Conservation (phyloP, 2,797 vertebrate genomes). For the Fundulus diaphanus region DNA sequence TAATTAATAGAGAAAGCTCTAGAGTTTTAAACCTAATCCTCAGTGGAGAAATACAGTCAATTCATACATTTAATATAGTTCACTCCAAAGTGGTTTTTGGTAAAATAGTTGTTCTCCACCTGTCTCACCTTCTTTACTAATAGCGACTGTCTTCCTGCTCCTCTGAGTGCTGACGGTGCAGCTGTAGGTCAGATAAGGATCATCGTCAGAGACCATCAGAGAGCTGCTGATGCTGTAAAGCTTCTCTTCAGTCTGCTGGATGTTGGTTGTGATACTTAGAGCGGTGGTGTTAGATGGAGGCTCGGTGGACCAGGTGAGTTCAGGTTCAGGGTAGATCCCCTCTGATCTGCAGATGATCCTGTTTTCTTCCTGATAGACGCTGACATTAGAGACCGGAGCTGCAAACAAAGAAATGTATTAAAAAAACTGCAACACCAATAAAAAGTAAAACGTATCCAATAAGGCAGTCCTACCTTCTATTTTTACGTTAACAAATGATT, state of each 20-base stretch:
- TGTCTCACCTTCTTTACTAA: not conserved
- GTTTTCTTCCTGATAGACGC: slow-evolving; percentile 26
- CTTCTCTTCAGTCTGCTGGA: not conserved
- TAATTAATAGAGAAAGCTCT: not conserved
- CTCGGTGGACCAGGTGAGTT: slow-evolving; percentile 51
- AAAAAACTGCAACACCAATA: not conserved
- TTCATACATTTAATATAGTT: too few relatives aligned
- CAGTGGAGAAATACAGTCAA: not conserved
- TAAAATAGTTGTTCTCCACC: not conserved
- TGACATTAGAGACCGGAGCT: slow-evolving; percentile 45
- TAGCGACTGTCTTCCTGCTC: not conserved
- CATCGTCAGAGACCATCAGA: not conserved
- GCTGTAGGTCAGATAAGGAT: slow-evolving; percentile 16
- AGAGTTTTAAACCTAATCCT: not conserved
- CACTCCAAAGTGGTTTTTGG: too few relatives aligned
- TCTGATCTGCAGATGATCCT: slow-evolving; percentile 49
- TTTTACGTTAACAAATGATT: not conserved
- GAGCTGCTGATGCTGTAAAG: slow-evolving; percentile 58
- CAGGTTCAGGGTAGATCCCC: slow-evolving; percentile 53
- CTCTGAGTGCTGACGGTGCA: slow-evolving; percentile 45
- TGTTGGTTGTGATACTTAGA: rapidly evolving
- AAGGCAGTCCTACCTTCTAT: not conserved
- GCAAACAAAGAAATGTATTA: not conserved
- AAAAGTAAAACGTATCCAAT: not conserved
- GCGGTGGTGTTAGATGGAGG: not conserved